phyloP scores from a whole-genome alignment of 92 coral and sea anemone species.

The Epizoanthus stellaris region DNA sequence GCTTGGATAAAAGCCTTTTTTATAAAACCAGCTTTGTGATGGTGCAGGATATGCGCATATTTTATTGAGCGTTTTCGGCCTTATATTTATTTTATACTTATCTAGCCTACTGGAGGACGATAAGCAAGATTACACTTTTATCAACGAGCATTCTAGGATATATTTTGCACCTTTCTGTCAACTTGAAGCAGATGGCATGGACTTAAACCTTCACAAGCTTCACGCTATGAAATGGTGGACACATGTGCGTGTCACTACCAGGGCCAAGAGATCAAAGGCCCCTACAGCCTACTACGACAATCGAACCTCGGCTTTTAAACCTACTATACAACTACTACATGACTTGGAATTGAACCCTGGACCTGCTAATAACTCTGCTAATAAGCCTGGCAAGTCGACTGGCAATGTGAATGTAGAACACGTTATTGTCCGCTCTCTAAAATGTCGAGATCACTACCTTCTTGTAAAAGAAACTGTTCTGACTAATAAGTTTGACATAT shows the following conservation, averaged over 20 bases:
- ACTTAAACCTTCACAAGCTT: background rate
- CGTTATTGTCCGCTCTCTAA: slow-evolving; percentile 57
- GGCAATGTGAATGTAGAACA: slow-evolving; percentile 57
- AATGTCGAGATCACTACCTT: slow-evolving; percentile 53
- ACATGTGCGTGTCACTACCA: slow-evolving; percentile 35
- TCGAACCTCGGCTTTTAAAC: slow-evolving; percentile 61
- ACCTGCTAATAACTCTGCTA: slow-evolving; percentile 37
- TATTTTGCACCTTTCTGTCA: slow-evolving; percentile 14
- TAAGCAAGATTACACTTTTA: background rate
- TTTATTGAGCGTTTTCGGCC: background rate
- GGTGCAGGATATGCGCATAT: too few species aligned
- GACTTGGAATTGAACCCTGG: slow-evolving; percentile 64
- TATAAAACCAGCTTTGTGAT: too few species aligned
- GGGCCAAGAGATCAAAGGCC: slow-evolving; percentile 38
- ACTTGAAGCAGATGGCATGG: slow-evolving; percentile 17
- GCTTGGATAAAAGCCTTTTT: too few species aligned
- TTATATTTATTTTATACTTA: background rate
- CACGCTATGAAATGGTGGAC: slow-evolving; percentile 45
- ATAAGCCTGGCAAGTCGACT: slow-evolving; percentile 21
- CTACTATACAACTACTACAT: slow-evolving; percentile 55
- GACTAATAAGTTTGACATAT: slow-evolving; percentile 55
- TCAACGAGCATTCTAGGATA: slow-evolving; percentile 11
- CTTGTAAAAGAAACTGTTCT: slow-evolving; percentile 57
- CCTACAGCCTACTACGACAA: slow-evolving; percentile 54
- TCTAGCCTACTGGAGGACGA: background rate